Evolutionary conservation across 1,140 invertebrate genomes (phyloP), one percentile per base, ranked within the genome.

Genomic region (Rhopalosiphum maidis): DNA sequence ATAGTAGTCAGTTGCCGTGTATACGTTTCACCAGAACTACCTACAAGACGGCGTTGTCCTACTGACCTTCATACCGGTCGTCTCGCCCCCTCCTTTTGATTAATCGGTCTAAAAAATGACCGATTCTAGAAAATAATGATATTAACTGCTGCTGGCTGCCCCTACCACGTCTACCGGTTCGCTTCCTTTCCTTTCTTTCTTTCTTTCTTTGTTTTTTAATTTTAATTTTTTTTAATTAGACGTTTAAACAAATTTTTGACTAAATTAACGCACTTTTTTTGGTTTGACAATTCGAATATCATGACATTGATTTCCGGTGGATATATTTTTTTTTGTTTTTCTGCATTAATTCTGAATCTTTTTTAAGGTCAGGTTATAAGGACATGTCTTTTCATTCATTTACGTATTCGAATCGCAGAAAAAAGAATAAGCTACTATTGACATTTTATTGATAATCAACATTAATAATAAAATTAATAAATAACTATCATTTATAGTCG

Each of bases 11-110:
- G 60, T 77, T 15, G 60, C 15, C 15, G 30, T 43, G 18, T 60
- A 90, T 60, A 83, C 91, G 82, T 93, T 93, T 93, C 91, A 93
- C 91, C 91, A 46, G 82, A 25, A n/a, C n/a, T n/a, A n/a, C 54
- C 77, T 41, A 51, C 23, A 93, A 51, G 91, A 85, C 91, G 91
- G 22, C 82, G 91, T 93, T 93, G 91, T 93, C 91, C 91, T 93
- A 93, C 91, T 93, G 91, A 93, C 91, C 91, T 93, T 93, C 91
- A 93, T 93, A 86, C 46, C 48, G 68, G 91, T 85, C 91, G 91
- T 86, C 91, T 93, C 91, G 91, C 91, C 91, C 91, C 91, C 91
- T 93, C 82, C 41, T 93, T 93, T 93, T 93, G 91, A 93, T 93
- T 93, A 93, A 93, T 93, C 82, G 82, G 46, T 85, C 91, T 86